Conservation (phyloP, 2,113 vertebrate species). For the Datnioides undecimradiatus region DNA sequence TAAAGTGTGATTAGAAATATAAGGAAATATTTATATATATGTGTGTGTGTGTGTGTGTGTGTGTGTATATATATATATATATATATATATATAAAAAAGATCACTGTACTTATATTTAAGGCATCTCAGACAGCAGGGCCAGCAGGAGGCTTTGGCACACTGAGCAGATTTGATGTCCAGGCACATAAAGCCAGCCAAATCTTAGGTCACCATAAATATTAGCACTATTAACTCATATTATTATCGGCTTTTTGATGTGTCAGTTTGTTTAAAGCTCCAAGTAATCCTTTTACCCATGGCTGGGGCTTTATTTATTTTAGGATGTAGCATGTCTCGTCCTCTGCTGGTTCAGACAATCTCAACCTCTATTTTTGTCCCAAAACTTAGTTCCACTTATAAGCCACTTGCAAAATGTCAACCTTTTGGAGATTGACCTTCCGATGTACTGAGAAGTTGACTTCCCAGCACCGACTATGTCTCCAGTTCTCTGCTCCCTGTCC, state of each 20-base stretch:
- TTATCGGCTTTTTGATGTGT: conserved; percentile 48
- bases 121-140: conserved; percentile 7
- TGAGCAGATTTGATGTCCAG: conserved; percentile 3
- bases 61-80: no score
- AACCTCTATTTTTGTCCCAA: conserved; percentile 41
- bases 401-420: conserved; percentile 61
- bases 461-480: conserved; percentile 8
- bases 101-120: conserved; percentile 19
- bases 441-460: conserved; percentile 10
- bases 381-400: conserved; percentile 47
- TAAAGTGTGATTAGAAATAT: conserved; percentile 3
- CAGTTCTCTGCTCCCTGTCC: neutral
- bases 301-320: conserved; percentile 41
- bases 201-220: conserved; percentile 38
- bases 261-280: conserved; percentile 32
- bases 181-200: conserved; percentile 35
- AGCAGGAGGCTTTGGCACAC: conserved; percentile 21
- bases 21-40: no score
- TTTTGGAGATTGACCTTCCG: conserved; percentile 41
- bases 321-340: conserved; percentile 15
- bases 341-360: conserved; percentile 5
- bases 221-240: conserved; percentile 34
- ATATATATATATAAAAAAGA: conserved; percentile 4
- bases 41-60: no score
- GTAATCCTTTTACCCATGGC: conserved; percentile 49